Evolutionary conservation across 2,888 invertebrate species (phyloP), one percentile per base, ranked within the genome.

Genomic region (Eulithis prunata): DNA sequence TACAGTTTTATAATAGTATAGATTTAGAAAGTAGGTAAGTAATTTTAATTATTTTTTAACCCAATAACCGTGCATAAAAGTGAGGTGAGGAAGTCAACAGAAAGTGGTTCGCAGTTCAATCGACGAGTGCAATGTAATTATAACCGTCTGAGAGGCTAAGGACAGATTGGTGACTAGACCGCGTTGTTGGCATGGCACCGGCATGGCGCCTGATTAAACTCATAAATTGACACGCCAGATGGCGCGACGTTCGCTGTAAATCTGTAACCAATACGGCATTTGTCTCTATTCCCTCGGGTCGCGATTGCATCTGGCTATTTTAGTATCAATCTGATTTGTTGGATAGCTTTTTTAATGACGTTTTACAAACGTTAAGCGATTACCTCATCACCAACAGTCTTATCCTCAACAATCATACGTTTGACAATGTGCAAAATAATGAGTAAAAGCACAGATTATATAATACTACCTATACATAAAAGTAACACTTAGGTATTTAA

Each of bases 191-290:
- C 36, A 54, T 43, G 51, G 62, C 60, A 58, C 62, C 63, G 63
- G 62, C 53, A 32, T 38, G 49, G 53, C 57, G 43, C 78, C 87
- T 90, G 90, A 91, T 92, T 91, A 91, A 91, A 91, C 83, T 89
- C 91, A 90, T 92, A 91, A 91, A 92, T 92, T 87, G 84, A 80
- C 74, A 78, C 87, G 85, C 88, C 91, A 91, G 89, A 89, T 89
- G 90, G 85, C 86, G 81, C 83, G 76, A 77, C 83, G 86, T 85
- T 80, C 87, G 84, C 80, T 87, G 90, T 91, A 90, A 89, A 91
- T 91, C 89, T 85, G 87, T 81, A 80, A 85, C 89, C 90, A 84
- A 89, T 90, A 86, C 88, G 85, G 82, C 90, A 87, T 90, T 89
- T 90, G 91, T 91, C 89, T 89, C 85, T 89, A 89, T 88, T 86